Percentiles rank a stretch among this genome's conserved stretches.
Evolutionary conservation across 2,113 vertebrate genomes (phyloP).

Genomic region (Epinephelus lanceolatus): DNA sequence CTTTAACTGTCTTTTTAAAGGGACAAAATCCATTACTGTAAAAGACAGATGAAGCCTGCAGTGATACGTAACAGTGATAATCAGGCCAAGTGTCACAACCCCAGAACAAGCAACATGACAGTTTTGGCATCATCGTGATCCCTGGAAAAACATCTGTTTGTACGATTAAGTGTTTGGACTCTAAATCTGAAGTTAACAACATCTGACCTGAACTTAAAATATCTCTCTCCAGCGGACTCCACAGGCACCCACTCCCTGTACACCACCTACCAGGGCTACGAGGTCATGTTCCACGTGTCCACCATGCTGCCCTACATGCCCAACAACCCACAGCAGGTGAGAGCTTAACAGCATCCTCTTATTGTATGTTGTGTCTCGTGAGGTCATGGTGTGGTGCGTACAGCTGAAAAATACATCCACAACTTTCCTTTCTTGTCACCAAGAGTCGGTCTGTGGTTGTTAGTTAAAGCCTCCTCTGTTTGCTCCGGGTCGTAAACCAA

Average conservation of each 20-base stretch:
- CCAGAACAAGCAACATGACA: too few relatives aligned
- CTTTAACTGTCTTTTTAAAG: not conserved
- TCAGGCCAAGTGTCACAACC: not conserved
- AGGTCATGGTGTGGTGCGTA: not conserved
- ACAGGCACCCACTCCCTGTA: constrained; percentile 96
- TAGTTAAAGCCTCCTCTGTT: constrained; percentile 17
- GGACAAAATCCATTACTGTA: not conserved
- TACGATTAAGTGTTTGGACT: not conserved
- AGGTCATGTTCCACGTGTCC: constrained; percentile 98
- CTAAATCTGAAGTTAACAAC: not conserved
- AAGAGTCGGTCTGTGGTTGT: constrained; percentile 30
- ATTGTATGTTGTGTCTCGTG: not conserved
- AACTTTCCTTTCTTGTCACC: constrained; percentile 10
- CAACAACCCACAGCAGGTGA: constrained; percentile 95
- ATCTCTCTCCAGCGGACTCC: constrained; percentile 87
- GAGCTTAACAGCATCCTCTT: not conserved
- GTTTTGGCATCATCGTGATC: not conserved
- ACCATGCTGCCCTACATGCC: constrained; percentile 97
- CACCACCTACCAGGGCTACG: constrained; percentile 94
- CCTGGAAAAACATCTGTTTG: not conserved
- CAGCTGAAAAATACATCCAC: not conserved
- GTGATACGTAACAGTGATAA: not conserved
- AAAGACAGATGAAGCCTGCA: not conserved
- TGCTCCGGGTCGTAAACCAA: constrained; percentile 27
- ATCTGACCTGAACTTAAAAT: constrained; percentile 20